Evolutionary conservation across 2,113 vertebrate species (phyloP).

Genomic region (Excalfactoria chinensis): DNA sequence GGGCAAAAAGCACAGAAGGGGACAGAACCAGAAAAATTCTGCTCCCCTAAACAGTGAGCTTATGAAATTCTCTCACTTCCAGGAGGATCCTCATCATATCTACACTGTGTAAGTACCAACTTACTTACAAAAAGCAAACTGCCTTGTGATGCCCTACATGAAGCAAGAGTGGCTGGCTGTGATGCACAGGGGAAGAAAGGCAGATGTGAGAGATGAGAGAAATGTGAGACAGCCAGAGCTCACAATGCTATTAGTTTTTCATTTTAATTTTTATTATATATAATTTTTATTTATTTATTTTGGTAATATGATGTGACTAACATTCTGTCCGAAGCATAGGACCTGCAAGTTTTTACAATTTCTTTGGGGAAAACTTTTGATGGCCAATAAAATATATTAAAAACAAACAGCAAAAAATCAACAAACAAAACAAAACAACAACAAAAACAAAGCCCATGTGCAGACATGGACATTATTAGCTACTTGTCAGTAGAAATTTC

Average conservation of each 20-base stretch:
- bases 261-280: too few relatives aligned
- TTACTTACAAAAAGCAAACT: neutral
- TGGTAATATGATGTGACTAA: too few relatives aligned
- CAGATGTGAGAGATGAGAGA: neutral
- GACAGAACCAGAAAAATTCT: neutral
- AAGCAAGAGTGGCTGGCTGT: accelerated
- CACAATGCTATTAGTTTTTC: neutral
- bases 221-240: neutral
- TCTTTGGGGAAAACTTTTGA: neutral
- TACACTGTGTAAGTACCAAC: neutral
- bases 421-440: neutral
- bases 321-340: neutral
- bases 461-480: neutral
- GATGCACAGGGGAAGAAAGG: accelerated
- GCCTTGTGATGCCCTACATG: neutral
- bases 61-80: neutral
- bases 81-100: neutral
- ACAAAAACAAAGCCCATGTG: neutral
- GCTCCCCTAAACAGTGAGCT: neutral
- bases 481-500: neutral
- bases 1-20: too few relatives aligned
- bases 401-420: too few relatives aligned
- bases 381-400: neutral
- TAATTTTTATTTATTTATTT: neutral
- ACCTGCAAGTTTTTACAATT: neutral